A percentile compares a stretch with the other conserved stretches of the same genome.
Evolutionary conservation across 37 sponge, comb jelly and placozoan genomes (phyloP).

Genomic region (Chondrosia reniformis): DNA sequence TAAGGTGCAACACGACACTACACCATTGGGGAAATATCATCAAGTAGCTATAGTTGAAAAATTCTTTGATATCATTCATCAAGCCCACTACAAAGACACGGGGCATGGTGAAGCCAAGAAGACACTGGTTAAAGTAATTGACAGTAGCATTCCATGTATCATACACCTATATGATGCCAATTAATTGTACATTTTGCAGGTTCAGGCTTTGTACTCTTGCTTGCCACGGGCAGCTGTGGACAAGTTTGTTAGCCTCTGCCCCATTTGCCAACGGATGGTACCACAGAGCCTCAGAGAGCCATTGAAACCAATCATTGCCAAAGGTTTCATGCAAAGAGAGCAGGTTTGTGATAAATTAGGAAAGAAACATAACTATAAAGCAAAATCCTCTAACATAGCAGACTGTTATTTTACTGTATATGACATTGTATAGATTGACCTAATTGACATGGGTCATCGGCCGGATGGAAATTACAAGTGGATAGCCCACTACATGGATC

Average conservation of each 20-base stretch:
- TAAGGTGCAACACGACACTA: background rate
- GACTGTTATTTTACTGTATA: background rate
- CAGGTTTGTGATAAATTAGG: too few species aligned
- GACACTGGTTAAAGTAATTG: background rate
- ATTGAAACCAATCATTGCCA: background rate
- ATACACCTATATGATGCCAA: background rate
- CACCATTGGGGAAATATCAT: background rate
- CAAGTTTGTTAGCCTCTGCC: background rate
- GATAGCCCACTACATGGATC: too few species aligned
- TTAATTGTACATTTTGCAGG: too few species aligned
- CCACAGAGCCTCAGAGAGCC: too few species aligned
- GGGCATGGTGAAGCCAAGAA: background rate
- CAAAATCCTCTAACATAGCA: too few species aligned
- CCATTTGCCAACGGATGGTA: background rate
- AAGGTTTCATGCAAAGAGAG: background rate
- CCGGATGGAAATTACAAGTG: background rate
- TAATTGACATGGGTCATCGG: background rate
- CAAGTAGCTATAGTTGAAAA: background rate
- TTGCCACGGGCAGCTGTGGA: background rate
- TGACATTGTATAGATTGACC: background rate
- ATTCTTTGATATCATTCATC: background rate
- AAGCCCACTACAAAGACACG: too few species aligned
- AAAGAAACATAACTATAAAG: too few species aligned
- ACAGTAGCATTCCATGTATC: background rate
- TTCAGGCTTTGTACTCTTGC: conserved; percentile 3